Evolutionary conservation across 1,140 invertebrate species (phyloP), one percentile per base, ranked within the genome.

Genomic region (Drosophila littoralis): DNA sequence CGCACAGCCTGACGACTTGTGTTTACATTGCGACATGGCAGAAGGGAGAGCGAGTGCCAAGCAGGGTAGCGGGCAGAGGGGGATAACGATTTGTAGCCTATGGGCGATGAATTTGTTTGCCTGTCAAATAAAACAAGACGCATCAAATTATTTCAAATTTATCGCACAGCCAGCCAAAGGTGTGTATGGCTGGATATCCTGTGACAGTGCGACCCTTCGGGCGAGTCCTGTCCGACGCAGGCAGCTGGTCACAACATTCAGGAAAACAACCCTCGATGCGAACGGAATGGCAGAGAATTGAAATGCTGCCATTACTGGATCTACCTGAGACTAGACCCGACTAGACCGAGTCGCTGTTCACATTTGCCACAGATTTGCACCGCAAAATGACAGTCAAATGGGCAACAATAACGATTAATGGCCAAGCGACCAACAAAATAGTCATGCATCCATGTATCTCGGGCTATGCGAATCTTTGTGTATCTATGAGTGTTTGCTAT

Each of bases 61-160:
- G 12, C 33, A 2, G 48, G 9, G 46, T 12, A 22, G 8, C 12
- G 8, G n/a, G 13, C 12, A 22, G 15, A 35, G 12, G 28, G 22
- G 32, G 6, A 38, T 36, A 65, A 61, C 51, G 28, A 60, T 71
- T 72, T 73, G 70, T 68, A 74, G 63, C 79, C 82, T 68, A 69
- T 61, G 79, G 79, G 82, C 79, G 68, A 79, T 76, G 76, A 77
- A 86, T 88, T 86, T 89, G 83, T 89, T 74, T 79, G 76, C 36
- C 84, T 89, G 83, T 89, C 83, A 88, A 89, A 88, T 89, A 88
- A 88, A 88, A 88, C 84, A 89, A 88, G 84, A 88, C 84, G 77
- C 83, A 89, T 88, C 79, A 88, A 88, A 88, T 88, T 86, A 88
- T 86, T 88, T 88, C 72, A 83, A 88, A 88, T 88, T 88, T 89